Percentiles rank a stretch among this genome's conserved stretches.
These are phyloP conservation scores for Leptogaster cylindrica DNA, from an alignment of 2,888 invertebrate species.

Conservation along the genomic window DNA sequence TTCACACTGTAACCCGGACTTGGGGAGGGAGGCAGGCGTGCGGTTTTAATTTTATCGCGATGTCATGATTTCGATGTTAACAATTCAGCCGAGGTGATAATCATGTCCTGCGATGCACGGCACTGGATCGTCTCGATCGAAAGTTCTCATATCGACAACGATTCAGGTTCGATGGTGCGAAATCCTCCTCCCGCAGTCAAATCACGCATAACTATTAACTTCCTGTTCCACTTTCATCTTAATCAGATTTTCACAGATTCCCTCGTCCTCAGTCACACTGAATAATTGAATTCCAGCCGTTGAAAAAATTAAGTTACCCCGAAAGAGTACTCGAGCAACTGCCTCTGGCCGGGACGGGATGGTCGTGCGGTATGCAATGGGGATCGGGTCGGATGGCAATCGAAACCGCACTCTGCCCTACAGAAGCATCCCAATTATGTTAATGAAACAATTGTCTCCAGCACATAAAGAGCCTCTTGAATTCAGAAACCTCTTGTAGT, in stretches of 20 bases:
- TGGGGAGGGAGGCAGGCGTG: neutral
- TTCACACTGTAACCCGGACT: neutral
- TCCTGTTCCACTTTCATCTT: conserved; percentile 37
- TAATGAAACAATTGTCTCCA: conserved; percentile 52
- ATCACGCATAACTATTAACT: conserved; percentile 25
- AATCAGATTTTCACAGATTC: conserved; percentile 36
- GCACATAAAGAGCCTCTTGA: conserved; percentile 50
- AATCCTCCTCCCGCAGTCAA: too few species aligned
- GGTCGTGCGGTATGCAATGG: conserved; percentile 7
- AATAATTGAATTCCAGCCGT: conserved; percentile 42
- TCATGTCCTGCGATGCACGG: conserved; percentile 12
- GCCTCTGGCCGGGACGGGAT: neutral
- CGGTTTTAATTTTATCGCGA: conserved; percentile 10
- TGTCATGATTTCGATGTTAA: conserved; percentile 7
- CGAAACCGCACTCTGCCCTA: conserved; percentile 19
- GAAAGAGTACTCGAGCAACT: conserved; percentile 29
- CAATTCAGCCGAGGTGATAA: conserved; percentile 12
- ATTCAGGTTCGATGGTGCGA: too few species aligned
- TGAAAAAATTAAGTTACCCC: conserved; percentile 42
- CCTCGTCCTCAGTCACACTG: conserved; percentile 2
- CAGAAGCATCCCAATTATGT: conserved; percentile 50
- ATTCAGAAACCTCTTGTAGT: conserved; percentile 47
- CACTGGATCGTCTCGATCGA: too few species aligned
- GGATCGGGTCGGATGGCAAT: conserved; percentile 22
- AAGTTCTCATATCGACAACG: too few species aligned